Evolutionary conservation across 2,113 vertebrate species (phyloP), one percentile per base, ranked within the genome.

Genomic region (human (Homo sapiens)): DNA sequence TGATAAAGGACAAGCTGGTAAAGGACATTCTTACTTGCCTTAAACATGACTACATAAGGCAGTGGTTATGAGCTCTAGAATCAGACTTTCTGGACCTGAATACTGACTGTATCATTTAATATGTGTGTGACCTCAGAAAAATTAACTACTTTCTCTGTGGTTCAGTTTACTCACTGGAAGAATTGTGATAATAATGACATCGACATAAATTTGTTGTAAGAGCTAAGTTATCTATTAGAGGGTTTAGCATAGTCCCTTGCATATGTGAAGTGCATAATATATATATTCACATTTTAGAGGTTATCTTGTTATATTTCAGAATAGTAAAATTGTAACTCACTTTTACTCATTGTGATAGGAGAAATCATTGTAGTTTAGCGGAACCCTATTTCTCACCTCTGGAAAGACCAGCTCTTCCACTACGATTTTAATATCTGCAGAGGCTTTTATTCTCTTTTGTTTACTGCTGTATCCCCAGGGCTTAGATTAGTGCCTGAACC

Each of bases 21-120:
- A 93, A 96, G 92, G 57, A 48, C 72, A 92, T 64, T 95, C 3
- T 68, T 87, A 55, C 50, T 86, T 96, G 45, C 66, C 64, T 92
- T 82, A 32, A 93, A 88, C 52, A 43, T 80, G 35, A 85, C 8
- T 59, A 6, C 76, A 9, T 14, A 78, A 6, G 20, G 22, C 55
- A n/a, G 25, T 72, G 22, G 20, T 52, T 87, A 35, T 35, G 20
- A 90, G 40, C 18, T 38, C 38, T 57, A 43, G 9, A 72, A 13
- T 94, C 48, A 93, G 50, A 68, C 18, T 78, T 97, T 88, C 17
- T 14, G 12, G 1, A 10, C 50, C 7, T 78, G 66, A 85, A 78
- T n/a, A 43, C 6, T 32, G 35, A 79, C 9, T 84, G 14, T 17
- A 45, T 59, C 23, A 80, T 91, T 94, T 73, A 80, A 48, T 68